Conservation (phyloP, 2,113 vertebrate genomes). For the Seriola dumerili region DNA sequence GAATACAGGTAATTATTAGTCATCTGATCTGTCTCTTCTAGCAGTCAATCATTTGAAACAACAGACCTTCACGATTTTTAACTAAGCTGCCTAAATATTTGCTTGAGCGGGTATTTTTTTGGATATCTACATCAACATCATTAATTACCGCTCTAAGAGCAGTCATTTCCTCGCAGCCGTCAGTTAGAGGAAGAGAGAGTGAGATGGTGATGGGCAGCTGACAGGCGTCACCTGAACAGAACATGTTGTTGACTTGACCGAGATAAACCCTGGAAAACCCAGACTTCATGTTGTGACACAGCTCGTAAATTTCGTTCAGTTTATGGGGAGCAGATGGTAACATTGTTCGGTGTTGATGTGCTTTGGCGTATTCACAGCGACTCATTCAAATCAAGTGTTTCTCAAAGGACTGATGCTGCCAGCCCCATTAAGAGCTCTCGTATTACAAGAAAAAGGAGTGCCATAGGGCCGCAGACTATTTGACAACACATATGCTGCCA, state of each 20-base stretch:
- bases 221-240: constrained; percentile 38
- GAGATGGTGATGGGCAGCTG: constrained; percentile 6
- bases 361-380: constrained; percentile 54
- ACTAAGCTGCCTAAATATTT: not conserved
- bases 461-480: constrained; percentile 46
- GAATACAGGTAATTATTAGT: not conserved
- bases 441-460: constrained; percentile 53
- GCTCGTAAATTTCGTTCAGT: constrained; percentile 51
- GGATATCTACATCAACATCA: not conserved
- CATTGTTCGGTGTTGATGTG: constrained; percentile 62
- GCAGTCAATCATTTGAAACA: not conserved
- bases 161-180: not conserved
- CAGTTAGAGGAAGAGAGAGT: not conserved
- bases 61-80: not conserved
- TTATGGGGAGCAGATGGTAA: constrained; percentile 73
- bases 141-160: not conserved
- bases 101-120: not conserved
- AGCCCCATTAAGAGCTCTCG: constrained; percentile 29
- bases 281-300: constrained; percentile 29
- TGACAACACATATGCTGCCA: constrained; percentile 47
- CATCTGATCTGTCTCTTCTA: not conserved
- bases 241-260: constrained; percentile 29
- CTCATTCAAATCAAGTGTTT: constrained; percentile 65
- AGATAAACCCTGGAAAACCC: constrained; percentile 54
- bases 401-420: constrained; percentile 46